phyloP scores from a whole-genome alignment of 2,888 invertebrate species.

The Nephrotoma flavescens region DNA sequence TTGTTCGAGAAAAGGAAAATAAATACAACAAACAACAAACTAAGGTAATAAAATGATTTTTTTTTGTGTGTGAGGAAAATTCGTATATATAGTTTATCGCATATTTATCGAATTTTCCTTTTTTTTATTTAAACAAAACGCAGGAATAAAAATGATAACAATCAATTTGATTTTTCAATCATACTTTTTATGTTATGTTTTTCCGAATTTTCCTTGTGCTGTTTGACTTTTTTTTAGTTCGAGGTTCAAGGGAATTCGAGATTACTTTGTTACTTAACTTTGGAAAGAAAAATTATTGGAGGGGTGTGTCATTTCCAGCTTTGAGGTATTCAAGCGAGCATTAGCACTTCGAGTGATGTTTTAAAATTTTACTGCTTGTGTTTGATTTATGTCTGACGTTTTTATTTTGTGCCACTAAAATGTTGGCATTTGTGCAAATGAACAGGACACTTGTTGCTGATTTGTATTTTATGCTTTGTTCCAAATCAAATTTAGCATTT shows the following conservation, averaged over 20 bases:
- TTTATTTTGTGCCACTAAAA: not conserved
- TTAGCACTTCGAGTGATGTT: not conserved
- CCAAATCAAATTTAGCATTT: not conserved
- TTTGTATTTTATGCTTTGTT: not conserved
- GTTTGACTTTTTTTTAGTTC: not conserved
- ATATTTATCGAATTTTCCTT: not conserved
- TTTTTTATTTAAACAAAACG: not conserved
- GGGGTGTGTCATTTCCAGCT: not conserved
- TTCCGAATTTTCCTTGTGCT: not conserved
- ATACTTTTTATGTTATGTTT: not conserved
- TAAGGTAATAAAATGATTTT: not conserved
- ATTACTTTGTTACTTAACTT: not conserved
- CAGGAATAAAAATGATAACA: not conserved
- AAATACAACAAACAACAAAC: not conserved
- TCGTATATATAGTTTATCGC: not conserved
- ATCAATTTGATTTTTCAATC: not conserved
- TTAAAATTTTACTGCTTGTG: not conserved
- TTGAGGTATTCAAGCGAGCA: not conserved
- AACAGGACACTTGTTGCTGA: not conserved
- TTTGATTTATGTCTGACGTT: not conserved
- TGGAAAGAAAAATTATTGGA: not conserved
- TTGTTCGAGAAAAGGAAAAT: not conserved
- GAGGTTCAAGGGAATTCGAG: not conserved
- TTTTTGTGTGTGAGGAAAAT: not conserved
- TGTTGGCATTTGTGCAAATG: not conserved